Conservation (phyloP, 1,140 invertebrate species). For the Zaprionus lachaisei region DNA sequence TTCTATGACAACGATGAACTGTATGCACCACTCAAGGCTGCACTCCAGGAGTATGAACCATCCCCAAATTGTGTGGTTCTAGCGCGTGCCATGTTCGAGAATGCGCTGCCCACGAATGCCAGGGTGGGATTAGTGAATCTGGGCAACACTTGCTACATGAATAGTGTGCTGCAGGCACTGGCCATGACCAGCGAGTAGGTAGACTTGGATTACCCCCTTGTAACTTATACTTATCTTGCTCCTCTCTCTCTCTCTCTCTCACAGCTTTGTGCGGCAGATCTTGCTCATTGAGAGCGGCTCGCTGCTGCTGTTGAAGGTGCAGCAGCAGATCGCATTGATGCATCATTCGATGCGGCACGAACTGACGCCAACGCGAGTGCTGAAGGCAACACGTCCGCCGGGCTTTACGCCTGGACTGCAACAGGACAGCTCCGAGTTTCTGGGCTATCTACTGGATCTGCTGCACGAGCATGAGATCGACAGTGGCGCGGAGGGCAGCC, state of each 20-base stretch:
- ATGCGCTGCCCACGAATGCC: conserved; percentile 70
- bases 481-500: conserved; percentile 13
- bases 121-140: conserved; percentile 93
- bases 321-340: conserved; percentile 90
- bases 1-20: conserved; percentile 84
- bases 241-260: conserved; percentile 12
- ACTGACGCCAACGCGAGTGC: conserved; percentile 89
- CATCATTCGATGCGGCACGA: conserved; percentile 88
- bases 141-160: conserved; percentile 95
- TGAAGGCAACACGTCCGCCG: conserved; percentile 88
- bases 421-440: conserved; percentile 95
- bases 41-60: conserved; percentile 59
- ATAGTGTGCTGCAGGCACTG: conserved; percentile 92
- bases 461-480: conserved; percentile 89
- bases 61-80: conserved; percentile 57
- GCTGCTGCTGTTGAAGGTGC: conserved; percentile 88
- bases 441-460: conserved; percentile 90
- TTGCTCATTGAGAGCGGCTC: conserved; percentile 85
- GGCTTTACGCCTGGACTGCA: conserved; percentile 91
- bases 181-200: conserved; percentile 92
- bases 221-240: neutral
- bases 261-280: conserved; percentile 87
- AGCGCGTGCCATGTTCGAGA: conserved; percentile 57
- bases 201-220: neutral
- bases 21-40: conserved; percentile 74